Base-by-base conservation (phyloP, 2,888 invertebrate genomes). In the Steinernema carpocapsae region DNA sequence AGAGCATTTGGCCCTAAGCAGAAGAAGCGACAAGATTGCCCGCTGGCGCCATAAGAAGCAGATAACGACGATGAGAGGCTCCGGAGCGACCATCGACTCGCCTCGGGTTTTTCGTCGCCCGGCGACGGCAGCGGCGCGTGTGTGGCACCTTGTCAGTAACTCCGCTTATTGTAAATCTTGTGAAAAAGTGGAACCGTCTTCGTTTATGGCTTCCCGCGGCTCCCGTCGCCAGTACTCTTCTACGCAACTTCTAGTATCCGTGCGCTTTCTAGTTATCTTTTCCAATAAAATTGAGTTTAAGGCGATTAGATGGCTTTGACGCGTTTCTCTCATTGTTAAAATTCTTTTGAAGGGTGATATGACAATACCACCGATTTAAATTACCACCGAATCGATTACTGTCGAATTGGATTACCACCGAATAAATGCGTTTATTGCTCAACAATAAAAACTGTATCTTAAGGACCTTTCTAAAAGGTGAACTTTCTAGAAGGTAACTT, bases 111-210 rank as follows among this genome's bases (percentile, higher is more conserved):
- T 14, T 17, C 29, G 29, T 64, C 64, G 64, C 32, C 64, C 64
- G n/a, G 26, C 64, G 64, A 64, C 64, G 24, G 17, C 37, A 29
- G 19, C 64, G 64, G 37, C 64, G 64, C 64, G 64, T 32, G 64
- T 64, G 64, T 64, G 64, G 64, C 64, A 64, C 64, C 22, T 37
- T 37, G 37, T 37, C 37, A 37, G 37, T 10, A 37, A 10, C 32
- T 56, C 26, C 17, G 48, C 6, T 17, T 32, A 26, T 64, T 32
- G 64, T 17, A 32, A 29, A 48, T 64, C 14, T 32, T 3, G 29
- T 64, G 64, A 19, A 22, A 10, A 22, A 52, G 22, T 19, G 48
- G 37, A 19, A n/a, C 48, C 4, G 17, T 17, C 64, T 64, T 64
- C 64, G 22, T 56, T 56, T 56, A 56, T n/a, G 64, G 64, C 29